Conservation (phyloP, 2,113 vertebrate genomes). For the Brachyhypopomus gauderio region DNA sequence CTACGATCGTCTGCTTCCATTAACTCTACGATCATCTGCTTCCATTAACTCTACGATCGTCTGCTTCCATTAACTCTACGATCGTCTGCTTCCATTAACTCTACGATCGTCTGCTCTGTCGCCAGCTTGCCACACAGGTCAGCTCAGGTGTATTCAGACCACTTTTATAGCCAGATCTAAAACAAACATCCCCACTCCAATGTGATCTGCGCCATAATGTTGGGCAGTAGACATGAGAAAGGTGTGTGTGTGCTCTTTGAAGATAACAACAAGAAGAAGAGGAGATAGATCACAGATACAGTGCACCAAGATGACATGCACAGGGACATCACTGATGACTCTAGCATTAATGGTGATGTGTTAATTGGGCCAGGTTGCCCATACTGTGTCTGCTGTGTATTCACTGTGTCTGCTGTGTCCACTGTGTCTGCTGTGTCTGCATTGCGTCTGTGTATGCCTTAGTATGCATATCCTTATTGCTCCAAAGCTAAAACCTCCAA, state of each 20-base stretch:
- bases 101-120: neutral
- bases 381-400: too few species aligned
- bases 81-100: too few species aligned
- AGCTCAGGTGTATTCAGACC: neutral
- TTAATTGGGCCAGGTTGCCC: neutral
- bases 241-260: constrained; percentile 4
- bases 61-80: too few species aligned
- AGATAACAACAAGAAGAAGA: constrained; percentile 32
- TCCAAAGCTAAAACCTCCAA: too few species aligned
- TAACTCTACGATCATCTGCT: too few species aligned
- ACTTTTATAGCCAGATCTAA: neutral
- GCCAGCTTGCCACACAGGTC: neutral
- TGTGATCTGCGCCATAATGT: constrained; percentile 4
- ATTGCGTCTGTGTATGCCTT: too few species aligned
- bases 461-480: too few species aligned
- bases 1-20: neutral
- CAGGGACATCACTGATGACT: neutral
- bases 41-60: too few species aligned
- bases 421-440: too few species aligned
- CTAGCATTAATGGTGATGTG: neutral
- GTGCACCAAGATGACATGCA: constrained; percentile 3
- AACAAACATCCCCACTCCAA: constrained; percentile 22
- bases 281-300: neutral
- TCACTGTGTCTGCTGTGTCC: neutral
- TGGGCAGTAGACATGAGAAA: neutral